Evolutionary conservation across 1,140 invertebrate species (phyloP).

Genomic region (Hirudo medicinalis): DNA sequence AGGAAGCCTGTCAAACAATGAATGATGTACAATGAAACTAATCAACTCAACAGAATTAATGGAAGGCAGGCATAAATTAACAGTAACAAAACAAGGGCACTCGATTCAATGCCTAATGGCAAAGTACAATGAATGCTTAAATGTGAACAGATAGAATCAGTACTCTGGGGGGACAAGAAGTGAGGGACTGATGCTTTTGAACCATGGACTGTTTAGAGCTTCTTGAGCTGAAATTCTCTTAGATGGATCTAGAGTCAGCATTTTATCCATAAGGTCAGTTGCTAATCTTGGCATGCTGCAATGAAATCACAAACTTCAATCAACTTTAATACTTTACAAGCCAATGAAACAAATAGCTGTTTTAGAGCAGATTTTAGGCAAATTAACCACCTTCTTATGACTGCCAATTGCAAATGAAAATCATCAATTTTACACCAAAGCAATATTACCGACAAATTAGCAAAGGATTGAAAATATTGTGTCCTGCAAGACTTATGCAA

Average conservation of each 20-base stretch:
- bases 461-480: not conserved
- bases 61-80: not conserved
- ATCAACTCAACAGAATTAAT: not conserved
- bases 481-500: not conserved
- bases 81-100: not conserved
- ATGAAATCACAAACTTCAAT: constrained; percentile 14
- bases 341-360: too few relatives aligned
- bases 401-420: not conserved
- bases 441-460: not conserved
- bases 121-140: not conserved
- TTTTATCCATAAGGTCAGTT: constrained; percentile 83
- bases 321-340: too few relatives aligned
- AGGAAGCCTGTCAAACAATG: constrained; percentile 62
- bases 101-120: not conserved
- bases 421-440: not conserved
- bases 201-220: constrained; percentile 80
- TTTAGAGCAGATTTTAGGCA: too few relatives aligned
- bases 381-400: not conserved
- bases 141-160: constrained; percentile 28
- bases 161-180: constrained; percentile 53
- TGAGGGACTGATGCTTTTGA: constrained; percentile 76
- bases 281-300: constrained; percentile 67
- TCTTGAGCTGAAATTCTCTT: constrained; percentile 84
- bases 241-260: constrained; percentile 88
- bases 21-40: not conserved